Base-by-base conservation (phyloP, 2,797 vertebrate genomes). In the Gastrophryne carolinensis region DNA sequence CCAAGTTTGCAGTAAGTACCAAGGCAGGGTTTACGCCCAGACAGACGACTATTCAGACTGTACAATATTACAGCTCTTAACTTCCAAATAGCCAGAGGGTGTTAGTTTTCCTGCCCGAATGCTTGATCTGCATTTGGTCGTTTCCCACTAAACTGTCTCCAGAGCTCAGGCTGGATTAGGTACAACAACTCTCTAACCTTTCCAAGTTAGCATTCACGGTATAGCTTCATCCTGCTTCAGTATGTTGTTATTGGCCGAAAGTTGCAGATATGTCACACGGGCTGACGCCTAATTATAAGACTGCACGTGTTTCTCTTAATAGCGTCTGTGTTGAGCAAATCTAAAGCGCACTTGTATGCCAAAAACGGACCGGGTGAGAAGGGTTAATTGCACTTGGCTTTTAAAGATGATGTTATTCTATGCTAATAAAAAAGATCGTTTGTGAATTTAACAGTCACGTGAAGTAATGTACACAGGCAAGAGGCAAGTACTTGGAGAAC, bases 251-350 rank as follows among this genome's bases (percentile, higher is more conserved):
- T 62, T 75, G 73, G 73, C 64, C 30, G 29, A 24, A 49, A 50
- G 27, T n/a, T 62, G 64, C 29, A 69, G 44, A 75, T 75, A 75
- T 68, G 64, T 75, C 73, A 75, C 56, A 23, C 44, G 17, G 56
- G 65, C 64, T 62, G 56, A 75, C 73, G 69, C 65, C 73, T 75
- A 41, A 69, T 75, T 75, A 75, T 75, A 69, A 37, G 53, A 41
- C 52, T 41, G 44, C 64, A 75, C 56, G 37, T 75, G 73, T 61
- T 75, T 68, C 32, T 62, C 52, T 53, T 62, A 75, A 75, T 44
- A 44, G 30, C 30, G 35, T 60, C 54, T 49, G 32, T 58, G 39
- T 58, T 57, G 29, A 35, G 50, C 27, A 49, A 47, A 60, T 61
- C 53, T 39, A 61, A 60, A 67, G 39, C 73, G 24, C 41, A 61